Evolutionary conservation across 2,113 vertebrate species (phyloP), one percentile per base, ranked within the genome.

Genomic region (Ascaphus truei): DNA sequence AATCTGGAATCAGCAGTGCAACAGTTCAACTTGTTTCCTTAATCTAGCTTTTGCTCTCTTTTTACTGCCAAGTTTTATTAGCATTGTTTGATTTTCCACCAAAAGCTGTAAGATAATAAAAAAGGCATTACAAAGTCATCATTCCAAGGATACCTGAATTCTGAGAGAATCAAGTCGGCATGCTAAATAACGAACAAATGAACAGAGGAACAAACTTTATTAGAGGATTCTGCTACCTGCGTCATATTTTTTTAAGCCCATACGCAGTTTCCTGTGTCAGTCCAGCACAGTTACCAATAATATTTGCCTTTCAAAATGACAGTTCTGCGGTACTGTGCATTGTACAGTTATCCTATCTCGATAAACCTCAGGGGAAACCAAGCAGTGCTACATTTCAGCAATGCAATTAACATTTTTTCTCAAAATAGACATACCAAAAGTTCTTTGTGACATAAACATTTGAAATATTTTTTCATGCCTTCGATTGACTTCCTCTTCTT

Each of bases 81-180:
- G 15, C 50, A 25, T 52, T 52, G 11, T 52, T 52, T 52, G 10
- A 26, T 52, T 52, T 27, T 52, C 50, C 50, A 52, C 7, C 10
- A 52, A 52, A 52, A 27, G 25, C n/a, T n/a, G n/a, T n/a, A 50
- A 50, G 5, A 48, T 7, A 50, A 48, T 9, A 18, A 50, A 23
- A 27, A 52, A 27, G 53, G 23, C 31, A 25, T 27, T 34, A 26
- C 39, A 58, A 43, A 58, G 30, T 41, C 15, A 12, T 57, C 65
- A 68, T 58, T 58, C 37, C 53, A 58, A 20, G 41, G 57, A 58
- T 68, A 68, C 20, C 53, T 48, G 53, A 30, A 56, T 57, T 55
- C 31, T 45, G 25, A 8, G 13, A 33, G 52, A 68, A 26, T 48
- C 39, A 58, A 57, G 55, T 57, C 52, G 22, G 27, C 43, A 41